phyloP scores from a whole-genome alignment of 2,888 invertebrate genomes.

The Phortica magna region DNA sequence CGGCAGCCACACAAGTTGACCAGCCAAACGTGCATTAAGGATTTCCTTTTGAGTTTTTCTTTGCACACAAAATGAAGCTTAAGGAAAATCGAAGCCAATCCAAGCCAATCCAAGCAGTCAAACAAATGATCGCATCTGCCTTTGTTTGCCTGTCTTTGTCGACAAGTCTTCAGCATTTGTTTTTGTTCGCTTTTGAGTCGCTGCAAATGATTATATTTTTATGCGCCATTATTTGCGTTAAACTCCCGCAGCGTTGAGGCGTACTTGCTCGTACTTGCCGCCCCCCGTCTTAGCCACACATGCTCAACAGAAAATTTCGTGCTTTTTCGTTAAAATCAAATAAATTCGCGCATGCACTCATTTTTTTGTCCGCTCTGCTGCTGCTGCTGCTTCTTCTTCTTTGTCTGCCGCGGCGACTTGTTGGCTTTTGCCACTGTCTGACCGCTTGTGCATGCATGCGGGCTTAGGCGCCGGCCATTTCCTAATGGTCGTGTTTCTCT shows the following conservation, averaged over 20 bases:
- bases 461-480: constrained; percentile 10
- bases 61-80: background rate
- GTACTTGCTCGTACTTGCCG: background rate
- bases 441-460: background rate
- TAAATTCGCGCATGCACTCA: constrained; percentile 13
- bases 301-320: background rate
- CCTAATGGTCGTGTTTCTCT: constrained; percentile 14
- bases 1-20: background rate
- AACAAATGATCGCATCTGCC: background rate
- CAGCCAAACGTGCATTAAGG: background rate
- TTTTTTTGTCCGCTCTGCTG: constrained; percentile 13
- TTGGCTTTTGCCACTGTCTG: constrained; percentile 9
- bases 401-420: background rate
- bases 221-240: constrained; percentile 67
- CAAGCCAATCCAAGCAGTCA: background rate
- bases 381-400: background rate
- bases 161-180: background rate
- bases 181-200: constrained; percentile 1
- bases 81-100: background rate
- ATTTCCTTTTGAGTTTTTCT: background rate
- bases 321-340: constrained; percentile 6
- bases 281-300: background rate
- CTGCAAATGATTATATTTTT: constrained; percentile 67
- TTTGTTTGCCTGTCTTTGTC: background rate
- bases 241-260: constrained; percentile 31